Conservation (phyloP, 2,113 vertebrate genomes). For the Gavialis gangeticus region DNA sequence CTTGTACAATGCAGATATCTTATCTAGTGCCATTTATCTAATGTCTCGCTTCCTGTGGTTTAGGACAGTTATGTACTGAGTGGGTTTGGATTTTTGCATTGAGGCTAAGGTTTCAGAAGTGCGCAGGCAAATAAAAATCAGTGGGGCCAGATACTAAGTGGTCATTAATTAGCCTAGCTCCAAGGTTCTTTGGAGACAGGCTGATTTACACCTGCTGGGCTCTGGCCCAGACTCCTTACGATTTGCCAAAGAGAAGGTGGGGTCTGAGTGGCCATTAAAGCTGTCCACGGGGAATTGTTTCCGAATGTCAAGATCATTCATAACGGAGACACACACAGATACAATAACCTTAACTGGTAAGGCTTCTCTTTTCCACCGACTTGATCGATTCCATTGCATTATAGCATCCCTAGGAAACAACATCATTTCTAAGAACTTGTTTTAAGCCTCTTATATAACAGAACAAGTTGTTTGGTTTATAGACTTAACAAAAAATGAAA, state of each 20-base stretch:
- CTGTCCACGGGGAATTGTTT: not conserved
- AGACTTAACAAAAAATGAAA: conserved; percentile 27
- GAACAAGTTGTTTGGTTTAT: not conserved
- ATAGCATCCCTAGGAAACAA: not conserved
- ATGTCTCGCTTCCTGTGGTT: not conserved
- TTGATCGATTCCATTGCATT: not conserved
- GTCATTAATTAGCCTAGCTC: not conserved
- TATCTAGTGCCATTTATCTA: not conserved
- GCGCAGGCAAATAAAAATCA: not conserved
- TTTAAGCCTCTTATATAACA: not conserved
- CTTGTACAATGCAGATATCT: not conserved
- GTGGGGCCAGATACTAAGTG: not conserved
- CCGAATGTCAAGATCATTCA: not conserved
- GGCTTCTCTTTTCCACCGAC: not conserved
- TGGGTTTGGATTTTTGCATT: not conserved
- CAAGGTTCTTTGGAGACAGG: not conserved
- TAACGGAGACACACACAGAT: not conserved
- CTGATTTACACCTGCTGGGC: not conserved
- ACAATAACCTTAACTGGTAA: not conserved
- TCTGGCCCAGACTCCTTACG: not conserved
- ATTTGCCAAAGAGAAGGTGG: not conserved
- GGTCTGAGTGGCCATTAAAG: not conserved
- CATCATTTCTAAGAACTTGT: not conserved
- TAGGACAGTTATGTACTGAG: not conserved
- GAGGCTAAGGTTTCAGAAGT: not conserved